A percentile compares a stretch with the other conserved stretches of the same genome.
Evolutionary conservation across 2,113 vertebrate genomes (phyloP).

Genomic region (Limanda limanda): DNA sequence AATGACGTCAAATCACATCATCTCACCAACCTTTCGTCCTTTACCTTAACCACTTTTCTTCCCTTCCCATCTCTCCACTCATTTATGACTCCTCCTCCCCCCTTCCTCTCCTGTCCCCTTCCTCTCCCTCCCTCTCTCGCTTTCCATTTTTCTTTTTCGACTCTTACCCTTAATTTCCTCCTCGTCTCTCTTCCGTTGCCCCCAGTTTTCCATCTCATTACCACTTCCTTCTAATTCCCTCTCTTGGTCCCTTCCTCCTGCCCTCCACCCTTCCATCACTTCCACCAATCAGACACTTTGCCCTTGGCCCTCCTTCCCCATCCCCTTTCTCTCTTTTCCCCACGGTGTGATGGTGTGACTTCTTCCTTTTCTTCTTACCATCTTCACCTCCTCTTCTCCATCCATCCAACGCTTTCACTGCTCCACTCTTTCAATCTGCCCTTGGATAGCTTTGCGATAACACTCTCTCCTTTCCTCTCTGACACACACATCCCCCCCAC

Average conservation of each 20-base stretch:
- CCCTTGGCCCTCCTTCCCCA: conserved; percentile 20
- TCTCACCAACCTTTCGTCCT: conserved; percentile 43
- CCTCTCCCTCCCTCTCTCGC: not conserved
- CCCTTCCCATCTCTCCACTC: conserved; percentile 3
- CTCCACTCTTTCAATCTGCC: conserved; percentile 30
- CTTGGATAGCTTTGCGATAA: conserved; percentile 30
- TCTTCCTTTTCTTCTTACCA: not conserved
- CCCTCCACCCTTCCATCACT: conserved; percentile 14
- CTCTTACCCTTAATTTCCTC: not conserved
- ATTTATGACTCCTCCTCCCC: not conserved
- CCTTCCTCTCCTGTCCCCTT: not conserved
- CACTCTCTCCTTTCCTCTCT: not conserved
- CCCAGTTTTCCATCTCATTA: conserved; percentile 6
- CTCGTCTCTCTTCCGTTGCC: not conserved
- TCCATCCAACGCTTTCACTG: conserved; percentile 11
- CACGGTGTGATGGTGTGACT: conserved; percentile 3
- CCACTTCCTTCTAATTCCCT: not conserved
- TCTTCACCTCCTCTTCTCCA: conserved; percentile 27
- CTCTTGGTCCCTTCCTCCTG: conserved; percentile 11
- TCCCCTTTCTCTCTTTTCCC: conserved; percentile 5
- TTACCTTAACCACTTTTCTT: conserved; percentile 1
- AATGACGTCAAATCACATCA: conserved; percentile 23
- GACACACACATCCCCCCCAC: not conserved
- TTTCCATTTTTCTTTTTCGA: not conserved
- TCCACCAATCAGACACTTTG: conserved; percentile 39